These are phyloP conservation scores for Lutra lutra DNA, from an alignment of 2,797 vertebrate genomes.

Conservation along the genomic window DNA sequence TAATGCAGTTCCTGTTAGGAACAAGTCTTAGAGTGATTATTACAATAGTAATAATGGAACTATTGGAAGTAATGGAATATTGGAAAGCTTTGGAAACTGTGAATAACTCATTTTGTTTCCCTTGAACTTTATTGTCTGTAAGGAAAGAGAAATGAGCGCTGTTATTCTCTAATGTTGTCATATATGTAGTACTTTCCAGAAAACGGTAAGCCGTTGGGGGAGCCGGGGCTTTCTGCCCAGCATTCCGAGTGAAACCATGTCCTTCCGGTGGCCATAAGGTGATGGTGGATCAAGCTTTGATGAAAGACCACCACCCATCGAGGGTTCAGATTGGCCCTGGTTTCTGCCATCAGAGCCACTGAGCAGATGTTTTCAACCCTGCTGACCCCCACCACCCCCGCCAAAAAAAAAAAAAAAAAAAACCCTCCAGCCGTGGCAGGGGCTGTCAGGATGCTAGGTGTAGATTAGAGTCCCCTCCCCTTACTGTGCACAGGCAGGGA, in stretches of 20 bases:
- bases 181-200: background rate
- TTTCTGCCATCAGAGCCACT: background rate
- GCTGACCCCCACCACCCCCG: too few species aligned
- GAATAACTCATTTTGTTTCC: constrained; percentile 14
- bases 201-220: background rate
- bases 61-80: background rate
- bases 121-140: constrained; percentile 30
- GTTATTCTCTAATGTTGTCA: background rate
- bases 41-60: background rate
- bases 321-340: background rate
- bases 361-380: background rate
- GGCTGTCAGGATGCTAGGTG: background rate
- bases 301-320: background rate
- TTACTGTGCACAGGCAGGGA: background rate
- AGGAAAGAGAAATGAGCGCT: constrained; percentile 12
- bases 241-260: background rate
- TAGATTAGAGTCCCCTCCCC: background rate
- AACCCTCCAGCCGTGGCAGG: background rate
- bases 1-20: constrained; percentile 6
- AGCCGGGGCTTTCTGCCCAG: background rate
- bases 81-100: constrained; percentile 10
- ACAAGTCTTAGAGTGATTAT: background rate
- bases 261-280: background rate
- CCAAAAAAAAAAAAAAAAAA: background rate
- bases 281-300: background rate